phyloP scores from a whole-genome alignment of 2,113 vertebrate genomes.

The Eurypyga helias region DNA sequence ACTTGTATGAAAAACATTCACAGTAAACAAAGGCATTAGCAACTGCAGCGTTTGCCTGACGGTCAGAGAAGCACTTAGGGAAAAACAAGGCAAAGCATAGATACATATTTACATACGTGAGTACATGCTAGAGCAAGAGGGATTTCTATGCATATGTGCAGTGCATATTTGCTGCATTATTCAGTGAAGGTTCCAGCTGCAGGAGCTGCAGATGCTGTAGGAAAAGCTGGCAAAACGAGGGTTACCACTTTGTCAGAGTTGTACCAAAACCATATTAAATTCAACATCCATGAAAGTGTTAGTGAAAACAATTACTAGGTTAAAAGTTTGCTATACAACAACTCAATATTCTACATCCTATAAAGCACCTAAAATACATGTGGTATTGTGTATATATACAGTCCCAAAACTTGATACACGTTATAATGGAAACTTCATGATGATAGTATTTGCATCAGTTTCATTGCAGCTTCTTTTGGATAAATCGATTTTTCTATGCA shows the following conservation, averaged over 20 bases:
- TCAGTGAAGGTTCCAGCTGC: not conserved
- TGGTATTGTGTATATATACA: not conserved
- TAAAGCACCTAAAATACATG: not conserved
- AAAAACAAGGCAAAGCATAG: not conserved
- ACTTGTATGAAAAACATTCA: not conserved
- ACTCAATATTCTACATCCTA: not conserved
- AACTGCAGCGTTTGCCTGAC: not conserved
- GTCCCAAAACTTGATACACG: not conserved
- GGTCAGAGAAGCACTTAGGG: not conserved
- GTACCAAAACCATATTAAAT: not conserved
- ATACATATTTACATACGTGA: not conserved
- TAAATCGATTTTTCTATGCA: not conserved
- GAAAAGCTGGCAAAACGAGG: not conserved
- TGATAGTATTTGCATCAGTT: not conserved
- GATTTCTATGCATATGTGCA: not conserved
- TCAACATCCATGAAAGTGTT: not conserved
- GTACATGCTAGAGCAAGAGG: not conserved
- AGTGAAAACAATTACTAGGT: not conserved
- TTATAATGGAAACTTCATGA: not conserved
- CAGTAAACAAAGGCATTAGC: not conserved
- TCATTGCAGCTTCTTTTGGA: not conserved
- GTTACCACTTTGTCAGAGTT: not conserved
- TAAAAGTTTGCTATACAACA: not conserved
- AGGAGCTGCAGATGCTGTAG: not conserved
- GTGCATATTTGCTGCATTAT: not conserved